Base-by-base conservation (phyloP, 2,797 vertebrate species). In the Crocodylus rhombifer region DNA sequence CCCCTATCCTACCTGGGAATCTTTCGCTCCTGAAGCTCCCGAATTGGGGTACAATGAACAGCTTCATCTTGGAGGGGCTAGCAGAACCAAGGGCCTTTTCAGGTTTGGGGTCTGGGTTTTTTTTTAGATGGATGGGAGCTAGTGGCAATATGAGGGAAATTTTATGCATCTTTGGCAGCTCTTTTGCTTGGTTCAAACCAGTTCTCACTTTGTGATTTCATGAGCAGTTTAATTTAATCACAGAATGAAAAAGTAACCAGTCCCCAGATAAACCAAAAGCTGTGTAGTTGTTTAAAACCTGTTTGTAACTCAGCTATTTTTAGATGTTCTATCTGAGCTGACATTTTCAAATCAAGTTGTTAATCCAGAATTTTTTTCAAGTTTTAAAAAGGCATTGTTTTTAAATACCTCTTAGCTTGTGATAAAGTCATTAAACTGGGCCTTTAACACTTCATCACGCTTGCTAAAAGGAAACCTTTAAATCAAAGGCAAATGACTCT, bases 21-120 rank as follows among this genome's bases (percentile, higher is more conserved):
- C 55, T 42, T 58, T 7, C 18, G 86, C 63, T 82, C 7, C 63
- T 71, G 80, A 57, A 4, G 5, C 56, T 75, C n/a, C 33, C 62
- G 13, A 1, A 14, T 8, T 0, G 0, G 60, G 6, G 61, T 17
- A 3, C 64, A 63, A 14, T 71, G 1, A 71, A 73, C 36, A 6
- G 11, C 1, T 6, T 12, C 23, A 21, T 0, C 0, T 42, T 82
- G 75, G 16, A 1, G 30, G 8, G 55, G 7, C 33, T 83, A 69
- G 77, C 23, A 61, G 76, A 77, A 23, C 20, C 23, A 30, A 78
- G 15, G 26, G 10, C 13, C 25, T 20, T 4, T 26, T 12, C 17
- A 51, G 42, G 42, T 25, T 5, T 33, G 20, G 33, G 33, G 42
- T 79, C 71, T 0, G 16, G 14, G n/a, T 69, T 42, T 63, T 75